Evolutionary conservation across 2,113 vertebrate species (phyloP).

Genomic region (Trinectes maculatus): DNA sequence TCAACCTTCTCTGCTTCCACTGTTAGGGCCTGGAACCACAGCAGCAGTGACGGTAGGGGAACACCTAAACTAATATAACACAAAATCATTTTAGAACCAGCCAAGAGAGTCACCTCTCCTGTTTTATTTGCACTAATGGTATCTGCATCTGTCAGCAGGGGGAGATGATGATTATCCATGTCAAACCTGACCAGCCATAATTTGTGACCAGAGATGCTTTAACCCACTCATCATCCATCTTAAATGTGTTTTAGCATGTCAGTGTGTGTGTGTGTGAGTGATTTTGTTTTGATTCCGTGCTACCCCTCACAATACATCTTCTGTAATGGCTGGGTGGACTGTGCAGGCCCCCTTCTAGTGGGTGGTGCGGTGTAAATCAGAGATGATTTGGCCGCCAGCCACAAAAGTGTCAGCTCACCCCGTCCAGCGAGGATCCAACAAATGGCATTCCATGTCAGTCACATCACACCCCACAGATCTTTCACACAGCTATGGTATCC

Average conservation of each 20-base stretch:
- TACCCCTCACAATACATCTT: slow-evolving; percentile 68
- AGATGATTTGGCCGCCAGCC: slow-evolving; percentile 72
- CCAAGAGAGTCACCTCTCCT: slow-evolving; percentile 7
- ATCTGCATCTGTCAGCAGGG: slow-evolving; percentile 33
- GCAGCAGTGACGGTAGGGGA: slow-evolving; percentile 33
- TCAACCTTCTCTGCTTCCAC: slow-evolving; percentile 19
- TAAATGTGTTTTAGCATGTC: slow-evolving; percentile 27
- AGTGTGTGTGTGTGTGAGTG: slow-evolving; percentile 36
- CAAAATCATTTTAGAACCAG: too few species aligned
- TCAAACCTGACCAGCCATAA: slow-evolving; percentile 62
- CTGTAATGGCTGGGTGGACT: slow-evolving; percentile 54
- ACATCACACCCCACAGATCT: slow-evolving; percentile 58
- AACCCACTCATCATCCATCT: slow-evolving; percentile 63
- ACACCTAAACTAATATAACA: too few species aligned
- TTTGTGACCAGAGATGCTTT: slow-evolving; percentile 61
- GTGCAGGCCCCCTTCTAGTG: slow-evolving; percentile 44
- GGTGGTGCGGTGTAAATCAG: slow-evolving; percentile 73
- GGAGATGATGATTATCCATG: slow-evolving; percentile 45
- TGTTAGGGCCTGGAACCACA: slow-evolving; percentile 22
- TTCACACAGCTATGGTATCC: slow-evolving; percentile 37
- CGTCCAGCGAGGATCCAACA: slow-evolving; percentile 56
- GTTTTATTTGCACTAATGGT: slow-evolving; percentile 56
- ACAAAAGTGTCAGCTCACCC: slow-evolving; percentile 63
- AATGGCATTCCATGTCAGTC: slow-evolving; percentile 64
- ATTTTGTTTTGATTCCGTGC: slow-evolving; percentile 67